These are phyloP conservation scores for Lamellibrachia satsuma DNA, from an alignment of 2,888 invertebrate genomes.

Conservation along the genomic window DNA sequence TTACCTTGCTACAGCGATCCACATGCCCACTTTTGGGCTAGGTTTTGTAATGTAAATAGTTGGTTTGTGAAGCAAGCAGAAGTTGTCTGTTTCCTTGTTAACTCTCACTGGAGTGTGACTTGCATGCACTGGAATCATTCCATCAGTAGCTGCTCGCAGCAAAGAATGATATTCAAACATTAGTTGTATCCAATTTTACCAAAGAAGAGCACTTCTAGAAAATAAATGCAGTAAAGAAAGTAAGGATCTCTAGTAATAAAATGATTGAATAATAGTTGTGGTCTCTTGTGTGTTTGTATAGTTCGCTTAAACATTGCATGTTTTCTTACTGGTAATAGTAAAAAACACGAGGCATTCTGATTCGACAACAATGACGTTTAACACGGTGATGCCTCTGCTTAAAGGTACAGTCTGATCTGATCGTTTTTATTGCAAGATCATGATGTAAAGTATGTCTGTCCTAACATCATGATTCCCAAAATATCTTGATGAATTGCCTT, in stretches of 20 bases:
- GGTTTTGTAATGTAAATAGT: slow-evolving; percentile 8
- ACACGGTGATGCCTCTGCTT: too few species aligned
- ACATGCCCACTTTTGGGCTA: not conserved
- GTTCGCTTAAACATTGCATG: not conserved
- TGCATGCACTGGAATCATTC: not conserved
- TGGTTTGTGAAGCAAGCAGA: not conserved
- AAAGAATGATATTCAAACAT: not conserved
- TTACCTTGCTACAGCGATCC: not conserved
- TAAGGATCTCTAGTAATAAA: slow-evolving; percentile 17
- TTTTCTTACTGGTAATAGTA: not conserved
- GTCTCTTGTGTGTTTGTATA: not conserved
- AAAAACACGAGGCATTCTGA: too few species aligned
- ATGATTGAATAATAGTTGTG: not conserved
- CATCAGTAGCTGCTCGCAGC: not conserved
- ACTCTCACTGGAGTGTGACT: not conserved
- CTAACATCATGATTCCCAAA: too few species aligned
- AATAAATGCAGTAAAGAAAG: not conserved
- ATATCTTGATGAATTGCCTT: too few species aligned
- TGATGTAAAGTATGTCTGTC: too few species aligned
- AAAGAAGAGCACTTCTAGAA: not conserved
- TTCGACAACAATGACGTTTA: too few species aligned
- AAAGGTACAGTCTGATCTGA: too few species aligned
- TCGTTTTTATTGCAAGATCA: too few species aligned
- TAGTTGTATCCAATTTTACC: slow-evolving; percentile 10
- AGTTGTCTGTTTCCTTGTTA: not conserved